A percentile compares a stretch with the other conserved stretches of the same genome.
phyloP scores from a whole-genome alignment of 2,113 vertebrate species.

The Myotis brandtii region DNA sequence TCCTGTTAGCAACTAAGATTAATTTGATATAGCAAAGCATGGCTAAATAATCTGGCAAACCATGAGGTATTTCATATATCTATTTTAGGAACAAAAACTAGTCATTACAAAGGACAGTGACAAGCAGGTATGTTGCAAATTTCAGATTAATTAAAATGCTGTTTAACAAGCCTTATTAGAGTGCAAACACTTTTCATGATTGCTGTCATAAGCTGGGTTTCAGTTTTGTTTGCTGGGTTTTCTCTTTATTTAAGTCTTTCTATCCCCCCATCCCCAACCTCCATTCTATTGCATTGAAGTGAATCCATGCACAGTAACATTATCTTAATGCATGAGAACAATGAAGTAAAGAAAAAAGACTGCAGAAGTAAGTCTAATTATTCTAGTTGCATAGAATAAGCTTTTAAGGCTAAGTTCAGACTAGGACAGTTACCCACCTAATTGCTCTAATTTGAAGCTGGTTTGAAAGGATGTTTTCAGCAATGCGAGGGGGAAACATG shows the following conservation, averaged over 20 bases:
- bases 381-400: conserved; percentile 78
- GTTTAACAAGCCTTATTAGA: conserved; percentile 71
- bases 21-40: conserved; percentile 76
- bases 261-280: conserved; percentile 10
- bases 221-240: conserved; percentile 56
- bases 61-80: conserved; percentile 26
- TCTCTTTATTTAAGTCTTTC: conserved; percentile 60
- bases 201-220: conserved; percentile 68
- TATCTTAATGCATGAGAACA: conserved; percentile 78
- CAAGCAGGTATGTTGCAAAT: conserved; percentile 76
- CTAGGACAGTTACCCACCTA: conserved; percentile 78
- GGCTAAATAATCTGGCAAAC: conserved; percentile 70
- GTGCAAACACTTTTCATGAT: conserved; percentile 52
- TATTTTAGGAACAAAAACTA: conserved; percentile 72
- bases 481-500: conserved; percentile 73
- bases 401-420: conserved; percentile 82
- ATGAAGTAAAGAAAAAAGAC: conserved; percentile 71
- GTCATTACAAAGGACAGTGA: conserved; percentile 59
- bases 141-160: conserved; percentile 78
- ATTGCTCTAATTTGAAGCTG: conserved; percentile 77
- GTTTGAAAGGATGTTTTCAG: conserved; percentile 81
- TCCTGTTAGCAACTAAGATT: conserved; percentile 76
- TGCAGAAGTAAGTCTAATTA: conserved; percentile 81
- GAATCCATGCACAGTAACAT: conserved; percentile 78
- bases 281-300: conserved; percentile 72